These are phyloP conservation scores for Diachasmimorpha longicaudata DNA, from an alignment of 1,140 invertebrate species.

Conservation along the genomic window DNA sequence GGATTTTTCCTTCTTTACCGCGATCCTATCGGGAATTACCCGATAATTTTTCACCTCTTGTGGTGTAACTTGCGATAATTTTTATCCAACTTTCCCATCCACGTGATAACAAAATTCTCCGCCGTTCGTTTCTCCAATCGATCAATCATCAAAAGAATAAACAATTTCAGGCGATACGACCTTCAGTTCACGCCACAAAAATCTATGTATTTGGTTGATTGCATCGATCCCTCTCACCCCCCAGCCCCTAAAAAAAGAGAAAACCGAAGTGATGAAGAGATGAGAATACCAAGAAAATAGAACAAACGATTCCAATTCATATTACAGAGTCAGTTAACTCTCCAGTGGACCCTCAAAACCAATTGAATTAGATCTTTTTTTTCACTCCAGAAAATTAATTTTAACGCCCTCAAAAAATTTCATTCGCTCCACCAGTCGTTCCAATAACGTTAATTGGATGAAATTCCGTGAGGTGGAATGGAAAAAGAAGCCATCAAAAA, in stretches of 20 bases:
- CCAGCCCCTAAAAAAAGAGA: neutral
- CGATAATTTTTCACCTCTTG: too few relatives aligned
- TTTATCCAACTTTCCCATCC: too few relatives aligned
- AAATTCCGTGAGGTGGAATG: neutral
- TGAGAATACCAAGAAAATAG: neutral
- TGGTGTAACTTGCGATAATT: too few relatives aligned
- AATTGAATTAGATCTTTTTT: constrained; percentile 5
- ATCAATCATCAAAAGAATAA: too few relatives aligned
- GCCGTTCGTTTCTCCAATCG: too few relatives aligned
- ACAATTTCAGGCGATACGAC: too few relatives aligned
- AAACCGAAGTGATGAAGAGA: neutral
- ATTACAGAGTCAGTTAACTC: neutral
- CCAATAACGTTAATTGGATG: constrained; percentile 4
- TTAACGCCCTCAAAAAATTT: neutral
- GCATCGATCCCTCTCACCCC: too few relatives aligned
- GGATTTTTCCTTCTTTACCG: too few relatives aligned
- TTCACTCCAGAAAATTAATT: neutral
- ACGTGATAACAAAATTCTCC: too few relatives aligned
- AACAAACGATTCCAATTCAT: neutral
- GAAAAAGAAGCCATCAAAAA: neutral
- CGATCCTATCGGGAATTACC: too few relatives aligned
- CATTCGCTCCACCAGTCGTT: neutral
- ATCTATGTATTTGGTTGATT: too few relatives aligned
- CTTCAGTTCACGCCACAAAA: too few relatives aligned
- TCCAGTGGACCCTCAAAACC: neutral